Evolutionary conservation across 2,113 vertebrate species (phyloP), one percentile per base, ranked within the genome.

Genomic region (Phainopepla nitens): DNA sequence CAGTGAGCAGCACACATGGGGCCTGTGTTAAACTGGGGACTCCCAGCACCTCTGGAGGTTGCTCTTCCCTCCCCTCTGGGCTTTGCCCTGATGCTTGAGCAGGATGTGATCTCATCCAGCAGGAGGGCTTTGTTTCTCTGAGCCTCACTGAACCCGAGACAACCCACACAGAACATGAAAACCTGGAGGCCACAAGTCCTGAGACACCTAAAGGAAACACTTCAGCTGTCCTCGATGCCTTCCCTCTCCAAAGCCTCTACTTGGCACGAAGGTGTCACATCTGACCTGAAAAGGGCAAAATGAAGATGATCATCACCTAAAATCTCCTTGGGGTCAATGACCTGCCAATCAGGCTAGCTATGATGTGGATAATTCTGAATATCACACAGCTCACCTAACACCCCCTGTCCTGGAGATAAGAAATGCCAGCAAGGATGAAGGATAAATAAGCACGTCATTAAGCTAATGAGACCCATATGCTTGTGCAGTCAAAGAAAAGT

Each of bases 391-490:
- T 89, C 73, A 82, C 61, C 50, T 66, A 39, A 13, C 35, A 28
- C 5, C 45, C 39, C 31, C 49, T 0, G 2, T n/a, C 10, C 72
- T 18, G 6, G 71, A 81, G 60, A 35, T 77, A 19, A 24, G 47
- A 71, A 54, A 29, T 51, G 64, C 81, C 54, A 96, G 94, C 53
- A 77, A 83, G 80, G 77, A 77, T 85, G 83, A 82, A 86, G 86
- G 84, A 91, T 83, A 83, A 95, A 60, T 36, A 71, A 90, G 28
- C 1, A 5, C 1, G 5, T 87, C 57, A 45, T 90, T 87, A 77
- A 93, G 80, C 54, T 95, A 96, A 97, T 77, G 87, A 95, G 82
- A 71, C 35, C 73, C 95, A 95, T 78, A 77, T 95, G 92, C 56
- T 83, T 47, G 15, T 80, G 82, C 58, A 89, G 76, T 49, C 87